These are phyloP conservation scores for Raja brachyura DNA, from an alignment of 2,113 vertebrate species.

Conservation along the genomic window DNA sequence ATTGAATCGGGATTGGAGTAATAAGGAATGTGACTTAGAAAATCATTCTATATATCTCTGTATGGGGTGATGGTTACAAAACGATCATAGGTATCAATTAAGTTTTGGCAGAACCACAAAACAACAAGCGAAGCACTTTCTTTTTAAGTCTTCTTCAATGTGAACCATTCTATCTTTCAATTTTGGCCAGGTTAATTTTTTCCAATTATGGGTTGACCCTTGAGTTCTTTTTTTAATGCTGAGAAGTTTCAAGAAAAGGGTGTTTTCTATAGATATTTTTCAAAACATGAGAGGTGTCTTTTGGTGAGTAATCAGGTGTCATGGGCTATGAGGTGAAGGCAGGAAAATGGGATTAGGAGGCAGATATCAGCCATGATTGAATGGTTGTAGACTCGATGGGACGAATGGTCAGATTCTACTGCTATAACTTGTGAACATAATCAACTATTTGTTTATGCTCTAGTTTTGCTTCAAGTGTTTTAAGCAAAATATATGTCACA, in stretches of 20 bases:
- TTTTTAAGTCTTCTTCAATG: neutral
- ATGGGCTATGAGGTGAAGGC: no score
- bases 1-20: constrained; percentile 64
- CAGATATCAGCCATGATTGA: no score
- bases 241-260: neutral
- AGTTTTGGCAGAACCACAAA: neutral
- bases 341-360: no score
- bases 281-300: neutral
- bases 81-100: neutral
- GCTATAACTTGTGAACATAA: no score
- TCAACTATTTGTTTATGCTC: neutral
- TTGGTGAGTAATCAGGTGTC: neutral
- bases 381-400: no score
- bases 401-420: no score
- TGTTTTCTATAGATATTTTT: neutral
- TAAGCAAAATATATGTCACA: neutral
- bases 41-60: constrained; percentile 67
- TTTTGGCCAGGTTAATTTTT: neutral
- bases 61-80: constrained; percentile 38
- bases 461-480: neutral
- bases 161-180: constrained; percentile 1
- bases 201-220: neutral
- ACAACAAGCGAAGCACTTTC: neutral
- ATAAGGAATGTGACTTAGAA: constrained; percentile 72
- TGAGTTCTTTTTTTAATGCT: neutral